phyloP scores from a whole-genome alignment of 2,888 invertebrate genomes.

The Cataglyphis altisquamis region DNA sequence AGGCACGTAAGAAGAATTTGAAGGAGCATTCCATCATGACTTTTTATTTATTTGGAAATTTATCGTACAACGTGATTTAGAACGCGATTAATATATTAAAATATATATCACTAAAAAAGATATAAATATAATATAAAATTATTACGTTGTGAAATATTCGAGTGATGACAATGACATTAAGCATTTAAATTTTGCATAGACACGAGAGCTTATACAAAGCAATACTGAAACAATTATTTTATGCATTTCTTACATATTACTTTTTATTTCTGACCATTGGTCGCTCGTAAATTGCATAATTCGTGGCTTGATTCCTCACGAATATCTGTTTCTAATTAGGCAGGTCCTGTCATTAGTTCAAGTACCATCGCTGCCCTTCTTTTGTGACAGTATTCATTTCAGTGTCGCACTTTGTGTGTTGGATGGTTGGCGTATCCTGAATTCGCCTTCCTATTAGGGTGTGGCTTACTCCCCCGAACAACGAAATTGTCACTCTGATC shows the following conservation, averaged over 20 bases:
- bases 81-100: not conserved
- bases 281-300: slow-evolving; percentile 15
- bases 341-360: slow-evolving; percentile 66
- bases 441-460: slow-evolving; percentile 60
- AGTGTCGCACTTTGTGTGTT: slow-evolving; percentile 57
- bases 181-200: not conserved
- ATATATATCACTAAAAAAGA: not conserved
- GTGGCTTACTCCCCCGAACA: slow-evolving; percentile 57
- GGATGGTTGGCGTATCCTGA: slow-evolving; percentile 67
- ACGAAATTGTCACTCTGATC: slow-evolving; percentile 32
- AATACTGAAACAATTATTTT: not conserved
- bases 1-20: not conserved
- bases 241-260: not conserved
- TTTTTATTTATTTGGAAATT: not conserved
- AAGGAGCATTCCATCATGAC: not conserved
- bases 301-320: slow-evolving; percentile 2
- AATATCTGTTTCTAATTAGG: slow-evolving; percentile 42
- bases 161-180: not conserved
- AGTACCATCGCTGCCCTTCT: slow-evolving; percentile 66
- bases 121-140: slow-evolving; percentile 9
- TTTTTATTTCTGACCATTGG: not conserved
- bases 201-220: not conserved
- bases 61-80: not conserved
- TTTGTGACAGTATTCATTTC: slow-evolving; percentile 68
- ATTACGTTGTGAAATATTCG: not conserved